These are phyloP conservation scores for Otis tarda DNA, from an alignment of 2,113 vertebrate genomes.

Conservation along the genomic window DNA sequence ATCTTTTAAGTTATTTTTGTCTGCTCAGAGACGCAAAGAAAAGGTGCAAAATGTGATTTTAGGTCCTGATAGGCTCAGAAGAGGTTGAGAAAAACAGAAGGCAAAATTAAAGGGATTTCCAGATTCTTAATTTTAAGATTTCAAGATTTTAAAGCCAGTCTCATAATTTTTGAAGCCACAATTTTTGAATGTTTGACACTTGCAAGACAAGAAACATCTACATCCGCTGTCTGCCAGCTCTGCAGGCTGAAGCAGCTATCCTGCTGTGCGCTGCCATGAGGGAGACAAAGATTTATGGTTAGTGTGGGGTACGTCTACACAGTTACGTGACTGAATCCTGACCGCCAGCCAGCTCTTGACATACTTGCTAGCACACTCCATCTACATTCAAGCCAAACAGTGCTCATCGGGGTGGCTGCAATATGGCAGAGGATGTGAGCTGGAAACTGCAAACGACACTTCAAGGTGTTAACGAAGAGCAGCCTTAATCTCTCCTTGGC, in stretches of 20 bases:
- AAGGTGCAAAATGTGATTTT: not conserved
- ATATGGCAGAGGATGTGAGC: not conserved
- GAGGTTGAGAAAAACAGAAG: not conserved
- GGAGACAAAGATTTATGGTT: not conserved
- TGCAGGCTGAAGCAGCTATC: not conserved
- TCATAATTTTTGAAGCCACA: not conserved
- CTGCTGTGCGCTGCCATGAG: not conserved
- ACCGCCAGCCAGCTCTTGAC: not conserved
- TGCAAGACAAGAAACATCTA: not conserved
- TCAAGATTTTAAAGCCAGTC: not conserved
- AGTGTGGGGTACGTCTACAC: not conserved
- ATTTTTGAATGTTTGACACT: not conserved
- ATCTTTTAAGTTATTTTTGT: not conserved
- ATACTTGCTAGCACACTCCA: not conserved
- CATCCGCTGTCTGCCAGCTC: not conserved
- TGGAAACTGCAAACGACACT: not conserved
- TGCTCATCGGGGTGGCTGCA: not conserved
- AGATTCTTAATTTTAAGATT: not conserved
- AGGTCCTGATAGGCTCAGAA: not conserved
- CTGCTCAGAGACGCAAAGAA: not conserved
- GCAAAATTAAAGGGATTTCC: not conserved
- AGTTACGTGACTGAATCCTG: not conserved
- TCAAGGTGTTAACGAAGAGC: constrained; percentile 16
- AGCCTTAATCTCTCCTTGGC: not conserved
- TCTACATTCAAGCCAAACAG: not conserved